phyloP scores from a whole-genome alignment of 2,888 invertebrate genomes.

The Sarcophaga rosellei region DNA sequence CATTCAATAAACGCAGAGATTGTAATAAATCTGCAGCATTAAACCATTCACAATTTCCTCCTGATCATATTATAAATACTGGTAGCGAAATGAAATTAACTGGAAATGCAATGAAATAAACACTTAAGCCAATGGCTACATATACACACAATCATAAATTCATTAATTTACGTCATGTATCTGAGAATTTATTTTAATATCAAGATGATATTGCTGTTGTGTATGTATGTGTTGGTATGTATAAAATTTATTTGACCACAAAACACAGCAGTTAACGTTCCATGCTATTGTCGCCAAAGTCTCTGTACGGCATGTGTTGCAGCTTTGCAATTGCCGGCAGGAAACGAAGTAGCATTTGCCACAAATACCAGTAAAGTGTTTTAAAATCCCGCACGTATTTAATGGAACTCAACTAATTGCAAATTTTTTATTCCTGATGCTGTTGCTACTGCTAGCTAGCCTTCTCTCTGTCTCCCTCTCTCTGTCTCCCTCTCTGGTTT shows the following conservation, averaged over 20 bases:
- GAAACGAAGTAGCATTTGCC: slow-evolving; percentile 37
- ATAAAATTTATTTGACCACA: slow-evolving; percentile 45
- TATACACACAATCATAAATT: background rate
- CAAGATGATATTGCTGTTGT: slow-evolving; percentile 7
- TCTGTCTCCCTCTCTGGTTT: background rate
- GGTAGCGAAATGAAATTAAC: no score
- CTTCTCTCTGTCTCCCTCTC: no score
- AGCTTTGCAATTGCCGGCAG: background rate
- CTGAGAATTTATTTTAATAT: slow-evolving; percentile 39
- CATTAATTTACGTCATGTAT: slow-evolving; percentile 26
- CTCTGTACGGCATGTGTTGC: background rate
- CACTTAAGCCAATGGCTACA: no score
- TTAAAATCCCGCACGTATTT: slow-evolving; percentile 70
- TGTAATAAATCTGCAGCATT: no score
- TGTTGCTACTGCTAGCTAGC: no score
- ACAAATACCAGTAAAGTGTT: slow-evolving; percentile 70
- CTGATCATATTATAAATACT: no score
- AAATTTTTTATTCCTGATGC: slow-evolving; percentile 42
- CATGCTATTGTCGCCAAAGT: background rate
- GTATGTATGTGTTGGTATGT: background rate
- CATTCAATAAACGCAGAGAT: no score
- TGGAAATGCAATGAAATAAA: no score
- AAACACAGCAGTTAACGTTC: slow-evolving; percentile 6
- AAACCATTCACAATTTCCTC: no score
- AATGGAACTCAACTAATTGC: slow-evolving; percentile 70